Percentiles rank a stretch among this genome's conserved stretches.
Conservation (phyloP, 2,797 vertebrate species). For the Bryconaethiops microstoma region DNA sequence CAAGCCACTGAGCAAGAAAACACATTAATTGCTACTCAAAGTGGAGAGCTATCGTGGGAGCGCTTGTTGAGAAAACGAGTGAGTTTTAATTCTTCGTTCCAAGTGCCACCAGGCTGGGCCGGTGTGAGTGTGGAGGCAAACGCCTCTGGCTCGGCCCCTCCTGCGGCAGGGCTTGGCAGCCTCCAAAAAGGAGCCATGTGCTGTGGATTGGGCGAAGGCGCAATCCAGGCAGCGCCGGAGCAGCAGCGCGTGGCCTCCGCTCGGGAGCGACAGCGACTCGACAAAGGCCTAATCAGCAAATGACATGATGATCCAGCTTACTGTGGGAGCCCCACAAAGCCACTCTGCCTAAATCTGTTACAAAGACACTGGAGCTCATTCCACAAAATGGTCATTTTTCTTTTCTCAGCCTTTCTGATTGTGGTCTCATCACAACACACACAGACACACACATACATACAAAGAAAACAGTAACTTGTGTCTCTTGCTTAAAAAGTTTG, state of each 20-base stretch:
- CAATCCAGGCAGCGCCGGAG: constrained; percentile 41
- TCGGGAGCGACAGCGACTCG: constrained; percentile 56
- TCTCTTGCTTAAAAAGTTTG: constrained; percentile 19
- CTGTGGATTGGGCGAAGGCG: constrained; percentile 27
- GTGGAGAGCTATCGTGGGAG: constrained; percentile 75
- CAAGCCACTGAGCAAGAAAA: constrained; percentile 80
- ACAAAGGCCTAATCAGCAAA: constrained; percentile 72
- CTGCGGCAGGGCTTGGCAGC: constrained; percentile 53
- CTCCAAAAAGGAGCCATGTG: constrained; percentile 39
- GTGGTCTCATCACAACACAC: not conserved
- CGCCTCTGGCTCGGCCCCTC: not conserved
- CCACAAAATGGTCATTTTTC: constrained; percentile 29
- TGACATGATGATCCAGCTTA: constrained; percentile 71
- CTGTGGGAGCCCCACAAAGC: constrained; percentile 60
- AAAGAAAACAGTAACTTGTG: not conserved
- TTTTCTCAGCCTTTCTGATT: not conserved
- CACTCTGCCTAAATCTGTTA: constrained; percentile 48
- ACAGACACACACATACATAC: not conserved
- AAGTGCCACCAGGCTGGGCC: constrained; percentile 30
- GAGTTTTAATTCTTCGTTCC: constrained; percentile 44
- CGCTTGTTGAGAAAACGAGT: constrained; percentile 74
- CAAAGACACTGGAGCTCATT: constrained; percentile 47
- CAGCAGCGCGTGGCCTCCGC: constrained; percentile 49
- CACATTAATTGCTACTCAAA: constrained; percentile 81
- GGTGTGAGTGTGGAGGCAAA: constrained; percentile 58